Conservation (phyloP, 1,140 invertebrate species). For the Drosophila kanapiae region DNA sequence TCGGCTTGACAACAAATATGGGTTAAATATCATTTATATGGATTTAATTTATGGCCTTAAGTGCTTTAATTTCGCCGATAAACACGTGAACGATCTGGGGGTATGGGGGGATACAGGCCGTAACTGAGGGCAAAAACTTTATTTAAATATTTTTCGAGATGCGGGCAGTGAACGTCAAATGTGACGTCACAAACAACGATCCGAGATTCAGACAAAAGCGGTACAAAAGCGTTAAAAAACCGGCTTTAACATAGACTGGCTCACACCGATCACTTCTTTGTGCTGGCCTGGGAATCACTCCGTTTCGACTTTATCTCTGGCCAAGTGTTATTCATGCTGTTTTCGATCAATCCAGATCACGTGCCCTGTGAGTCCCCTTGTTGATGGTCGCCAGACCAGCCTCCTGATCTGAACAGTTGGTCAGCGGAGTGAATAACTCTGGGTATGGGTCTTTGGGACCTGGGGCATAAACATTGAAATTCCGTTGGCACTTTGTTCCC, state of each 20-base stretch:
- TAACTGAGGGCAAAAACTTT: slow-evolving; percentile 53
- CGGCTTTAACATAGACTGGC: slow-evolving; percentile 43
- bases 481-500: slow-evolving; percentile 33
- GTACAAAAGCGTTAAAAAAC: slow-evolving; percentile 16
- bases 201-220: slow-evolving; percentile 10
- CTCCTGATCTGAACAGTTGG: slow-evolving; percentile 26
- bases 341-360: slow-evolving; percentile 43
- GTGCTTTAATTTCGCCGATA: slow-evolving; percentile 60
- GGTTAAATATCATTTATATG: slow-evolving; percentile 74
- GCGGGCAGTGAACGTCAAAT: slow-evolving; percentile 52
- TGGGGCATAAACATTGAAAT: slow-evolving; percentile 35
- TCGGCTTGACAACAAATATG: slow-evolving; percentile 61
- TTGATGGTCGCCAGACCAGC: slow-evolving; percentile 34
- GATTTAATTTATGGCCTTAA: slow-evolving; percentile 69
- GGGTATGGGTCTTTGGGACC: too few species aligned
- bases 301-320: slow-evolving; percentile 19
- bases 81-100: slow-evolving; percentile 39
- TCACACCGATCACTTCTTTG: slow-evolving; percentile 29
- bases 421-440: slow-evolving; percentile 24
- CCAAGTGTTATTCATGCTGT: slow-evolving; percentile 34
- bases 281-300: slow-evolving; percentile 40
- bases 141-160: slow-evolving; percentile 47
- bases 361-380: slow-evolving; percentile 41
- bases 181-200: slow-evolving; percentile 60
- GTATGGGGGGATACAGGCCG: slow-evolving; percentile 23